Percentiles rank a stretch among this genome's conserved stretches.
phyloP scores from a whole-genome alignment of 2,888 invertebrate species.

The Torymus texanus region DNA sequence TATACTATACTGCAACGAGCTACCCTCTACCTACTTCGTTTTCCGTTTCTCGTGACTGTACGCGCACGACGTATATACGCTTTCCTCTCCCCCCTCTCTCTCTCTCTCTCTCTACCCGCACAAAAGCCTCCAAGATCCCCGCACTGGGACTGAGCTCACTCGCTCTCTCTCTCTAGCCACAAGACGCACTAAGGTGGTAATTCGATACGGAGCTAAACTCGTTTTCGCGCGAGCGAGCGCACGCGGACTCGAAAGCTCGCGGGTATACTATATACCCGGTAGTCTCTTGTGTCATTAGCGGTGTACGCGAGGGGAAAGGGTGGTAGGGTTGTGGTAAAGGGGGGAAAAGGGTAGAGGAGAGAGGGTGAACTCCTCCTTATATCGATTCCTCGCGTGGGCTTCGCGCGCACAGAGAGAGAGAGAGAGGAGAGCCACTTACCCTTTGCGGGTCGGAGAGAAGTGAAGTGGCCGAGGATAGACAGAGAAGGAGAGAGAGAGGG shows the following conservation, averaged over 20 bases:
- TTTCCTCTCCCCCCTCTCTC: too few species aligned
- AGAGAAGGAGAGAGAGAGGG: too few species aligned
- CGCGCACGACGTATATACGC: neutral
- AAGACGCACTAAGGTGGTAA: slow-evolving; percentile 17
- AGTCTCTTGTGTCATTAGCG: neutral
- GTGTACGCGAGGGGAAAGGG: too few species aligned
- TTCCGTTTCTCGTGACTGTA: neutral
- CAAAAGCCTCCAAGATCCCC: neutral
- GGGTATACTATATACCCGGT: neutral
- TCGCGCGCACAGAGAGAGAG: neutral
- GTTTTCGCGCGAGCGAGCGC: too few species aligned
- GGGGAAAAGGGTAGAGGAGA: too few species aligned
- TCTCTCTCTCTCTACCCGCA: neutral
- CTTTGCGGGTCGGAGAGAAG: neutral
- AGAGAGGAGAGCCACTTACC: neutral
- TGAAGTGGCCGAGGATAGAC: too few species aligned
- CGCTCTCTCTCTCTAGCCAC: slow-evolving; percentile 7
- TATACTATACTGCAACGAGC: too few species aligned
- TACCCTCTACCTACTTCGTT: neutral
- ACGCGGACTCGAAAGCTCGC: slow-evolving; percentile 17
- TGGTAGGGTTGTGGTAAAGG: too few species aligned
- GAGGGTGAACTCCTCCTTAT: neutral
- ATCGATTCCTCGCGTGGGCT: neutral
- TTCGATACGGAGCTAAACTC: slow-evolving; percentile 36
- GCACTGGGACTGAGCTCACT: neutral